Evolutionary conservation across 2,113 vertebrate species (phyloP).

Genomic region (Echinops telfairi): DNA sequence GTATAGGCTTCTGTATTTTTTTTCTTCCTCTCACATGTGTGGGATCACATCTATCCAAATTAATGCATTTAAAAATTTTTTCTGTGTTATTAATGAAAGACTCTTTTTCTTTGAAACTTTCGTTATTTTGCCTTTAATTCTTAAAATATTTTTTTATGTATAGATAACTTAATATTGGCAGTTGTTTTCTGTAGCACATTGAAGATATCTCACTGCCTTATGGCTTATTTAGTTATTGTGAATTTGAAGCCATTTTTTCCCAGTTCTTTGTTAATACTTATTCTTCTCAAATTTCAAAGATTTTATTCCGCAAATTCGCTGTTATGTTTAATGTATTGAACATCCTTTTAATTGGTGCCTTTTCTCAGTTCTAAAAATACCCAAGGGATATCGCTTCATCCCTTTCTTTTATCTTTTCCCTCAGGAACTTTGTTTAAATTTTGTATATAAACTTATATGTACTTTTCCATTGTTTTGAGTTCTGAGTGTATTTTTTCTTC

Average conservation of each 20-base stretch:
- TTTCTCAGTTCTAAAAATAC: not conserved
- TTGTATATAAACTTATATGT: not conserved
- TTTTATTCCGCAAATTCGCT: not conserved
- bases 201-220: not conserved
- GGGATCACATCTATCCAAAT: not conserved
- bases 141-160: constrained; percentile 2
- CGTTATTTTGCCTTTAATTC: not conserved
- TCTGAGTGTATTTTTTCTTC: not conserved
- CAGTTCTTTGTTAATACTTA: not conserved
- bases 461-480: not conserved
- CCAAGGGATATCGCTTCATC: not conserved
- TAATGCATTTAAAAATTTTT: not conserved
- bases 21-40: not conserved
- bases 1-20: not conserved
- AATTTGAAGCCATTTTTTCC: not conserved
- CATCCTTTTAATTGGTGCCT: not conserved
- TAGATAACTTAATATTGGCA: not conserved
- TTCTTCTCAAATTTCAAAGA: not conserved
- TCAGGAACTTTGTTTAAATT: not conserved
- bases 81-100: not conserved
- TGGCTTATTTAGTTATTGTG: not conserved
- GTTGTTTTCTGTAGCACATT: not conserved
- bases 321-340: not conserved
- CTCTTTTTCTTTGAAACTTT: not conserved
- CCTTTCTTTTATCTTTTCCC: not conserved